Evolutionary conservation across 2,888 invertebrate genomes (phyloP).

Genomic region (Leistus spinibarbis): DNA sequence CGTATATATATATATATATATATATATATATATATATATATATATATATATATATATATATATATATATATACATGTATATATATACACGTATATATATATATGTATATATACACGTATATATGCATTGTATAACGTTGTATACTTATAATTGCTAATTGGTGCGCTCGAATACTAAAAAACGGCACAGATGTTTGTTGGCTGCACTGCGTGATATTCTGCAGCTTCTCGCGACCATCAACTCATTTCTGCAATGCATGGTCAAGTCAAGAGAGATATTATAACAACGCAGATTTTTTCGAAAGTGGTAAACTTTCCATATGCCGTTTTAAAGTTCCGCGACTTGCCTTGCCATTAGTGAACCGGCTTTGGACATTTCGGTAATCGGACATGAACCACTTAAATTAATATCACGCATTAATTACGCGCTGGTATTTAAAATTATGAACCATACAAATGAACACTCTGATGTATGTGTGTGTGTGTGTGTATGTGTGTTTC

Average conservation of each 20-base stretch:
- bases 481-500: background rate
- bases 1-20: background rate
- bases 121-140: background rate
- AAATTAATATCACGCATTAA: constrained; percentile 27
- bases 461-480: background rate
- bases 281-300: constrained; percentile 14
- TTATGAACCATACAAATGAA: background rate
- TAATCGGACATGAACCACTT: constrained; percentile 23
- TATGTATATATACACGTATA: background rate
- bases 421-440: constrained; percentile 16
- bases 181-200: background rate
- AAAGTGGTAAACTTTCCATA: constrained; percentile 32
- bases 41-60: background rate
- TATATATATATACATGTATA: background rate
- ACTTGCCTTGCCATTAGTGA: constrained; percentile 23
- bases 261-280: background rate
- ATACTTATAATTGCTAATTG: background rate
- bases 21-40: background rate
- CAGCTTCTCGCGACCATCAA: background rate
- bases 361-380: constrained; percentile 16
- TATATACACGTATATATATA: background rate
- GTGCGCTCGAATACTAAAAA: background rate
- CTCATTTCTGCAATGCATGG: background rate
- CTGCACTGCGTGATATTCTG: background rate
- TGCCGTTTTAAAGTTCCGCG: background rate